Conservation (phyloP, 2,113 vertebrate species). For the Neopipo cinnamomea region DNA sequence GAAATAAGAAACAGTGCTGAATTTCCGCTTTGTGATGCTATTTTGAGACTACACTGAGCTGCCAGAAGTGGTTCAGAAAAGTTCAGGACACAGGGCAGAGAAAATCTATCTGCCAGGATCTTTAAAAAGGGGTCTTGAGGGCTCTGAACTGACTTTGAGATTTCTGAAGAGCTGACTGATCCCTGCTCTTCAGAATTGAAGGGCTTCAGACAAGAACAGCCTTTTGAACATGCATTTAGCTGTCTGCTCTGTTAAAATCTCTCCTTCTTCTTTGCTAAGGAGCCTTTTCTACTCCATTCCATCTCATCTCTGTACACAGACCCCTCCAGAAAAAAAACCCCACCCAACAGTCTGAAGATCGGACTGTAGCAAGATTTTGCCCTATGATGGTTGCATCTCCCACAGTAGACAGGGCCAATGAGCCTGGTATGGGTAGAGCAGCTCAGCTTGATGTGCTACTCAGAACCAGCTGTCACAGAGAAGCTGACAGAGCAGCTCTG, state of each 20-base stretch:
- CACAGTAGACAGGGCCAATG: not conserved
- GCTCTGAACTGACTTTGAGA: not conserved
- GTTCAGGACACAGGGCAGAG: not conserved
- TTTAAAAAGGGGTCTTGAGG: not conserved
- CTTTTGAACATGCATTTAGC: not conserved
- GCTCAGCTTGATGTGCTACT: not conserved
- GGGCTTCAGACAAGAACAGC: not conserved
- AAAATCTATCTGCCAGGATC: not conserved
- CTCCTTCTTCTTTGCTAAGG: not conserved
- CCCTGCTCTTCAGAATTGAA: not conserved
- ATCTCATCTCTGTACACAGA: not conserved
- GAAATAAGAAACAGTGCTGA: not conserved
- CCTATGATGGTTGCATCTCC: not conserved
- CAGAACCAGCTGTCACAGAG: fast-evolving
- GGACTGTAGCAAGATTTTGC: not conserved
- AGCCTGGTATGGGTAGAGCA: not conserved
- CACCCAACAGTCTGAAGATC: not conserved
- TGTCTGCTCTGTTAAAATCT: not conserved
- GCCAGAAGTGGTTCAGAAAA: not conserved
- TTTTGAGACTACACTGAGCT: not conserved
- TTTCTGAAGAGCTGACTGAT: not conserved
- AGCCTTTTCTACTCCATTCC: not conserved
- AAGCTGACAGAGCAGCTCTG: fast-evolving
- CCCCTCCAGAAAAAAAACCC: fast-evolving
- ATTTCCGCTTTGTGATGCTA: not conserved